Evolutionary conservation across 1,140 invertebrate genomes (phyloP).

Genomic region (Carposina sasakii): DNA sequence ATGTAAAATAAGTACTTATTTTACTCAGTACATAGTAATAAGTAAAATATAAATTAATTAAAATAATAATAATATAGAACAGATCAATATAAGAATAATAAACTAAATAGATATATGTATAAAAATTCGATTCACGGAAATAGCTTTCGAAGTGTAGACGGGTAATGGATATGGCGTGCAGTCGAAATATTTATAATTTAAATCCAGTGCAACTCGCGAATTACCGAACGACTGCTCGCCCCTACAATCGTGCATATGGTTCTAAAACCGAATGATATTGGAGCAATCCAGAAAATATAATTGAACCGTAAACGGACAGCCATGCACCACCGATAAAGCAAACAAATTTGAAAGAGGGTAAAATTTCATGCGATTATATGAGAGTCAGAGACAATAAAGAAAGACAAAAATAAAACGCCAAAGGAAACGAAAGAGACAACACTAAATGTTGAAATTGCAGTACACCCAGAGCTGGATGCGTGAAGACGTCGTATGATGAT

Average conservation of each 20-base stretch:
- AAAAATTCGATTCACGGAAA: too few relatives aligned
- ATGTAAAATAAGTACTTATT: too few relatives aligned
- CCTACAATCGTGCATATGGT: slow-evolving; percentile 46
- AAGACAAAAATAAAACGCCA: slow-evolving; percentile 31
- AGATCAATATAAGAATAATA: too few relatives aligned
- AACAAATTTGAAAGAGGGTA: slow-evolving; percentile 29
- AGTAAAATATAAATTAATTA: too few relatives aligned
- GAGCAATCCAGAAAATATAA: slow-evolving; percentile 45
- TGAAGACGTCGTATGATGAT: too few relatives aligned
- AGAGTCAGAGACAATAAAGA: slow-evolving; percentile 41
- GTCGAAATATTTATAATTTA: slow-evolving; percentile 38
- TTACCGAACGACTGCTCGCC: slow-evolving; percentile 55
- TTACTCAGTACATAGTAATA: too few relatives aligned
- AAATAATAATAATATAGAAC: too few relatives aligned
- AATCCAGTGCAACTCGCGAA: too few relatives aligned
- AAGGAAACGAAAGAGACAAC: slow-evolving; percentile 40
- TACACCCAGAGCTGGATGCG: slow-evolving; percentile 17
- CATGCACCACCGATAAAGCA: slow-evolving; percentile 63
- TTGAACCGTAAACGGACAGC: slow-evolving; percentile 46
- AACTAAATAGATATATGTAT: too few relatives aligned
- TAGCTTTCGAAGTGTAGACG: slow-evolving; percentile 60
- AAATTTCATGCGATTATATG: slow-evolving; percentile 60
- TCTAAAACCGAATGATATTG: slow-evolving; percentile 35
- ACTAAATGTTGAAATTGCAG: slow-evolving; percentile 29
- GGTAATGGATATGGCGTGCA: slow-evolving; percentile 49